A percentile compares a stretch with the other conserved stretches of the same genome.
These are phyloP conservation scores for Xestobium rufovillosum DNA, from an alignment of 2,888 invertebrate species.

Conservation along the genomic window DNA sequence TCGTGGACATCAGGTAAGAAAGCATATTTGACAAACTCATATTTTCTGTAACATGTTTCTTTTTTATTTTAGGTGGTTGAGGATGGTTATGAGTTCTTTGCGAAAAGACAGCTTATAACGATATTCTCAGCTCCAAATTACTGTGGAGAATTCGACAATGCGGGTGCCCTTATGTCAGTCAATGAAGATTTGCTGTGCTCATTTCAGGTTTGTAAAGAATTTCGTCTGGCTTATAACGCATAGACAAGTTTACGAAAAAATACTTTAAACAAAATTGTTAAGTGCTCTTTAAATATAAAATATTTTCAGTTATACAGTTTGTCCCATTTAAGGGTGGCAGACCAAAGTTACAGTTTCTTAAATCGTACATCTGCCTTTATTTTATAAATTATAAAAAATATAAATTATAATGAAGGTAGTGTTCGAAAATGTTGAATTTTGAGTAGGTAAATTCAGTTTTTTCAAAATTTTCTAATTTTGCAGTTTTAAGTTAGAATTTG, in stretches of 20 bases:
- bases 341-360: too few relatives aligned
- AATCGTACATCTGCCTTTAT: too few relatives aligned
- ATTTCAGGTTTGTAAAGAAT: slow-evolving; percentile 70
- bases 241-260: slow-evolving; percentile 78
- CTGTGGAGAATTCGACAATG: slow-evolving; percentile 36
- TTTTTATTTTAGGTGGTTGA: slow-evolving; percentile 30
- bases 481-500: too few relatives aligned
- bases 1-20: slow-evolving; percentile 33
- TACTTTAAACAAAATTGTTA: too few relatives aligned
- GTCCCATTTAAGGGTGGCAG: too few relatives aligned
- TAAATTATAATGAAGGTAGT: too few relatives aligned
- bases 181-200: slow-evolving; percentile 31
- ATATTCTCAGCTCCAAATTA: slow-evolving; percentile 38
- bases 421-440: too few relatives aligned
- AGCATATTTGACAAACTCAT: not conserved
- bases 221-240: slow-evolving; percentile 70
- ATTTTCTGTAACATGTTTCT: not conserved
- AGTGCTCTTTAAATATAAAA: too few relatives aligned
- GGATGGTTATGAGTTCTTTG: slow-evolving; percentile 37
- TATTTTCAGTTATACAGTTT: too few relatives aligned
- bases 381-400: too few relatives aligned
- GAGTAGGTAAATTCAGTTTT: too few relatives aligned
- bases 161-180: slow-evolving; percentile 33
- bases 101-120: slow-evolving; percentile 33
- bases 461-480: too few relatives aligned